phyloP scores from a whole-genome alignment of 1,140 invertebrate genomes.

The Drosophila willistoni region DNA sequence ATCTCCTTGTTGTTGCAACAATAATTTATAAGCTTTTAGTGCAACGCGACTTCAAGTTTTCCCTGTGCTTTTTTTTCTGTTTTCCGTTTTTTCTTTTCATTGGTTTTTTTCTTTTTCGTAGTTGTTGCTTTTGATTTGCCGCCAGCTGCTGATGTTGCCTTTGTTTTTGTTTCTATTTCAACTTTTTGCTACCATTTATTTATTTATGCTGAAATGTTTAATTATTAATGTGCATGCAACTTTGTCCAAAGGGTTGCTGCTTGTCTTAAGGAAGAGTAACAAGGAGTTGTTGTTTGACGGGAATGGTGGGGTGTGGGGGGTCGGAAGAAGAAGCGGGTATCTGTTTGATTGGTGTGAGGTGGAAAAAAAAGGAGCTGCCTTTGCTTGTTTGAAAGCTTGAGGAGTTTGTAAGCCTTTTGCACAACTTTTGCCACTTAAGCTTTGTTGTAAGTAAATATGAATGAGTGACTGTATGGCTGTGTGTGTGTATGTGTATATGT shows the following conservation, averaged over 20 bases:
- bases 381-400: constrained; percentile 35
- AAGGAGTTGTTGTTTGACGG: constrained; percentile 8
- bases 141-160: constrained; percentile 53
- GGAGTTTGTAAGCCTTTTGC: constrained; percentile 75
- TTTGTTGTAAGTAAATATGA: constrained; percentile 69
- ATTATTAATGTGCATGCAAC: constrained; percentile 79
- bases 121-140: constrained; percentile 59
- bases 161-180: constrained; percentile 44
- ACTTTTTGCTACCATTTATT: constrained; percentile 70
- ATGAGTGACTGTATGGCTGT: background rate
- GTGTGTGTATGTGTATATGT: constrained; percentile 6
- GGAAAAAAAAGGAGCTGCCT: background rate
- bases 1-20: constrained; percentile 48
- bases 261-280: background rate
- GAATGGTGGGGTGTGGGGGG: constrained; percentile 3
- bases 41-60: constrained; percentile 60
- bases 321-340: constrained; percentile 7
- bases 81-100: constrained; percentile 8
- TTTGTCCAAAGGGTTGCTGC: constrained; percentile 33
- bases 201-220: constrained; percentile 76
- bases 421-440: constrained; percentile 80
- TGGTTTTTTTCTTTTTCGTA: constrained; percentile 9
- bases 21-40: constrained; percentile 82
- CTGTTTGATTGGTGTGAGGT: constrained; percentile 1
- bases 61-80: background rate